Conservation (phyloP, 37 sponge, comb jelly and placozoan species). For the Crambe crambe region DNA sequence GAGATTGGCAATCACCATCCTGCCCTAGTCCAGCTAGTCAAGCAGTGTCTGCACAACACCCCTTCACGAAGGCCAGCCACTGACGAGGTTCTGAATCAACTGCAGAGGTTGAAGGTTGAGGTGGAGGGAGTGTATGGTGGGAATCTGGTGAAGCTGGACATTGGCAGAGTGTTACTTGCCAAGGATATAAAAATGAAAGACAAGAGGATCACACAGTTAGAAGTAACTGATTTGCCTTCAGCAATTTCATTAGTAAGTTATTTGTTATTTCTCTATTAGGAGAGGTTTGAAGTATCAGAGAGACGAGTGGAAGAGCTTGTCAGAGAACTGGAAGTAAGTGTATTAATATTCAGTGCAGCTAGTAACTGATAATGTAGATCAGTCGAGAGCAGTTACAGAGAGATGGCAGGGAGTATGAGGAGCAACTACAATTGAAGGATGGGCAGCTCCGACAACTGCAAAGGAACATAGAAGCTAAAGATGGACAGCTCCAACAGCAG, state of each 20-base stretch:
- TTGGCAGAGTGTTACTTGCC: not conserved
- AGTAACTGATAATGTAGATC: too few species aligned
- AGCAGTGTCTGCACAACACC: conserved; percentile 5
- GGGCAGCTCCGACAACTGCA: not conserved
- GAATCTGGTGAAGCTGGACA: conserved; percentile 10
- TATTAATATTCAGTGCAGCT: too few species aligned
- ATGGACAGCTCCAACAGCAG: not conserved
- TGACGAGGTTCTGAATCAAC: not conserved
- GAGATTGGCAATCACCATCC: not conserved
- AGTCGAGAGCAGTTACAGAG: not conserved
- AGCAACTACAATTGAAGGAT: not conserved
- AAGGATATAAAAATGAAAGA: conserved; percentile 1
- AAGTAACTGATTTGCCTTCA: not conserved
- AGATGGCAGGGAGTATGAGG: not conserved
- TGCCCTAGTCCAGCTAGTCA: not conserved
- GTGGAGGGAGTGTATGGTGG: conserved; percentile 8
- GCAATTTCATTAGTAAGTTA: too few species aligned
- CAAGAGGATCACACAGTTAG: not conserved
- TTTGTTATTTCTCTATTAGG: not conserved
- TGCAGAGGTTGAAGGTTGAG: not conserved
- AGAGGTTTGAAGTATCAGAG: not conserved
- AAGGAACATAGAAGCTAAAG: not conserved
- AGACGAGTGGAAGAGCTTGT: too few species aligned
- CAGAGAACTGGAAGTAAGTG: not conserved
- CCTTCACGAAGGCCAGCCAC: not conserved